Conservation (phyloP, 2,797 vertebrate species). For the Amblyopsis hoosieri region DNA sequence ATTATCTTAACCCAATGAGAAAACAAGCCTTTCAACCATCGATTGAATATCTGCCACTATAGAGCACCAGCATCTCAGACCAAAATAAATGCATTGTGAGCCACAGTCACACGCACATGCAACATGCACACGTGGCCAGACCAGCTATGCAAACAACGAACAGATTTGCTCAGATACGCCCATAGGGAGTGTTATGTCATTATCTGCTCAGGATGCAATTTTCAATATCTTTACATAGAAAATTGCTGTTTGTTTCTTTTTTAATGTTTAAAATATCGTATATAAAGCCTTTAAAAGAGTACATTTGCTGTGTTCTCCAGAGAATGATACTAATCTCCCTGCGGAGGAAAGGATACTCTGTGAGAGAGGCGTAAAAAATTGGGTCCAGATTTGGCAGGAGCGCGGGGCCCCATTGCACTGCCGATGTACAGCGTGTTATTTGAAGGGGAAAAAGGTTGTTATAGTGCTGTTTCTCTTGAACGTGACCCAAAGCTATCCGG, state of each 20-base stretch:
- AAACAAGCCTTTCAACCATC: constrained; percentile 36
- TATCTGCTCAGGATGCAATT: too few species aligned
- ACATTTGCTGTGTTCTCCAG: constrained; percentile 47
- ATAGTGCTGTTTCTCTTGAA: constrained; percentile 67
- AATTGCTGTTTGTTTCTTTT: too few species aligned
- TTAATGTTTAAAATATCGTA: too few species aligned
- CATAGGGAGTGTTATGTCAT: too few species aligned
- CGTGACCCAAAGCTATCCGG: constrained; percentile 56
- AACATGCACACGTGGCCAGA: too few species aligned
- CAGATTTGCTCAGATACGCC: constrained; percentile 55
- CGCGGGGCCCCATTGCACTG: constrained; percentile 20
- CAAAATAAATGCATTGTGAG: too few species aligned
- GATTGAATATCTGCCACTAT: too few species aligned
- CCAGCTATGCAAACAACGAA: constrained; percentile 46
- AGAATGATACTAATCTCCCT: constrained; percentile 63
- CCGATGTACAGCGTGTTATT: constrained; percentile 62
- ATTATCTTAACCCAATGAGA: constrained; percentile 54
- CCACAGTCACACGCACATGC: too few species aligned
- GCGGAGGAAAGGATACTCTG: constrained; percentile 49
- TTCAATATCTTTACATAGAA: too few species aligned
- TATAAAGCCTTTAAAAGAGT: constrained; percentile 9
- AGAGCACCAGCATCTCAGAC: too few species aligned
- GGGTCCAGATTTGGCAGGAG: constrained; percentile 58
- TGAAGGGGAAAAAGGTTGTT: constrained; percentile 66
- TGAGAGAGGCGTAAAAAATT: constrained; percentile 63